Percentiles rank a stretch among this genome's conserved stretches.
These are phyloP conservation scores for Caenorhabditis parvicauda DNA, from an alignment of 2,888 invertebrate species.

Conservation along the genomic window DNA sequence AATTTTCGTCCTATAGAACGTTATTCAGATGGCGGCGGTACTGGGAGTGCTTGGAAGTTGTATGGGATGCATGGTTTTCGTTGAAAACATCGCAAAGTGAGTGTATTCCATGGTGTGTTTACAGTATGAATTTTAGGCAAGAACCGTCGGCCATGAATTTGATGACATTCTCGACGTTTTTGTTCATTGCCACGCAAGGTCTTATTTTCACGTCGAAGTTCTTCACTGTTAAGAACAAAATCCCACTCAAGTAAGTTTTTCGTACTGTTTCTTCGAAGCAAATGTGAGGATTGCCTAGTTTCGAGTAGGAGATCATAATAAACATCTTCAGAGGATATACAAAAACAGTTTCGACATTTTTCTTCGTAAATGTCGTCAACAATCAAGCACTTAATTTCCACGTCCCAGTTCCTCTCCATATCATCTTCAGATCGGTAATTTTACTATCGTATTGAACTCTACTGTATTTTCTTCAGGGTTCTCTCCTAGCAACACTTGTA, in stretches of 20 bases:
- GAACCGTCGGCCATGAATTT: conserved; percentile 90
- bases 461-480: conserved; percentile 71
- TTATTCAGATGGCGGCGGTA: conserved; percentile 23
- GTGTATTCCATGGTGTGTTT: conserved; percentile 1
- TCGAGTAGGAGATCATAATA: too few species aligned
- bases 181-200: conserved; percentile 85
- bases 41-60: conserved; percentile 53
- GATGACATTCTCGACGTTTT: conserved; percentile 90
- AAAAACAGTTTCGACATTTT: conserved; percentile 82
- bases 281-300: too few species aligned
- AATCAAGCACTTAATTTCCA: conserved; percentile 94
- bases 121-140: conserved; percentile 68
- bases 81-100: conserved; percentile 62
- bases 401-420: conserved; percentile 94
- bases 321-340: conserved; percentile 72
- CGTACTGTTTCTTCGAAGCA: conserved; percentile 5
- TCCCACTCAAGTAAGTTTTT: conserved; percentile 69
- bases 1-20: too few species aligned
- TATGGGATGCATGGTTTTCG: conserved; percentile 62
- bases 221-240: conserved; percentile 74
- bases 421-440: conserved; percentile 91
- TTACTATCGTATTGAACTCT: neutral
- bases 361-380: conserved; percentile 80
- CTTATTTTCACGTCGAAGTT: conserved; percentile 78
- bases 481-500: conserved; percentile 91